phyloP scores from a whole-genome alignment of 2,113 vertebrate species.

The Alligator mississippiensis region DNA sequence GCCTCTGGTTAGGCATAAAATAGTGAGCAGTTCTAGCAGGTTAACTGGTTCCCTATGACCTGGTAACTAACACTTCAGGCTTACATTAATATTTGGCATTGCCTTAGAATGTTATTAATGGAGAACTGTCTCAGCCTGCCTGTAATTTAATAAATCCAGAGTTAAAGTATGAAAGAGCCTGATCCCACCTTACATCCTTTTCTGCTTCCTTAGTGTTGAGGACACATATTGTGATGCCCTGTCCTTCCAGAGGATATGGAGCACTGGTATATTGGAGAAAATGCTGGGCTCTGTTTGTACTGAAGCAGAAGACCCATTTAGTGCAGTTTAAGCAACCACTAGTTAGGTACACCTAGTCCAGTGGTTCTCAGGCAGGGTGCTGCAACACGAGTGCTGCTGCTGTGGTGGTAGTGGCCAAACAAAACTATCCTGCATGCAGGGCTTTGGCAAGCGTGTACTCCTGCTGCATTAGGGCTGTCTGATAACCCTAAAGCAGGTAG shows the following conservation, averaged over 20 bases:
- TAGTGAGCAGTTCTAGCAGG: background rate
- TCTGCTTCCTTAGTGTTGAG: background rate
- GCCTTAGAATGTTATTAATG: background rate
- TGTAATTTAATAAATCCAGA: background rate
- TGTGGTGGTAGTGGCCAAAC: no score
- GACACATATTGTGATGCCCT: background rate
- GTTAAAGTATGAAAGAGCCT: background rate
- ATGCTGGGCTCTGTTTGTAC: background rate
- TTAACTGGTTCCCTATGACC: background rate
- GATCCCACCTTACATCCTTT: background rate
- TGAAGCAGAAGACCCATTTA: background rate
- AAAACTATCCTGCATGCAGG: no score
- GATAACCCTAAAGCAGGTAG: no score
- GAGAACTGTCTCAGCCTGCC: background rate
- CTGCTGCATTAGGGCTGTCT: no score
- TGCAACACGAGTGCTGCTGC: no score
- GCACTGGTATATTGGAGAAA: background rate
- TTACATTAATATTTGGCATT: background rate
- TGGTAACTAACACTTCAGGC: background rate
- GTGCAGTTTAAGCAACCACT: background rate
- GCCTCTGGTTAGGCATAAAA: background rate
- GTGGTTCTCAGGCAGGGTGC: background rate
- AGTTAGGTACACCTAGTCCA: background rate
- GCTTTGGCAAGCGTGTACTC: no score
- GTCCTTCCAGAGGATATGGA: background rate